Conservation (phyloP, 2,797 vertebrate genomes). For the Morelia viridis region DNA sequence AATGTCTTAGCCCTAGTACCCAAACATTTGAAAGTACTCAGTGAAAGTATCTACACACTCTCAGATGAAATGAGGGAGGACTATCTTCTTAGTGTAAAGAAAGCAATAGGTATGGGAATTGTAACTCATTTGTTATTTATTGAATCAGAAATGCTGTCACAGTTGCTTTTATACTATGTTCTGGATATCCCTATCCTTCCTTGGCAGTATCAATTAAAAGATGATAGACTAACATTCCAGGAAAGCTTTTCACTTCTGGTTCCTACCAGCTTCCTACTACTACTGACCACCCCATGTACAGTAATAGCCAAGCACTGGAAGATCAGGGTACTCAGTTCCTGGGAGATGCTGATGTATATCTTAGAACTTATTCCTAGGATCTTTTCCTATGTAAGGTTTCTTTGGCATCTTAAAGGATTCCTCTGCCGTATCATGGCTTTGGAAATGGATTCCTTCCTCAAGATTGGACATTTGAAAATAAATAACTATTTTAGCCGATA, state of each 20-base stretch:
- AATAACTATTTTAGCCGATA: neutral
- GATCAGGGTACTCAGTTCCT: neutral
- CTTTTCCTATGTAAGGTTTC: neutral
- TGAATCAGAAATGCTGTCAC: neutral
- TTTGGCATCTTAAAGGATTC: neutral
- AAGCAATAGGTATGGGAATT: slow-evolving; percentile 76
- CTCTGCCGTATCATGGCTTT: neutral
- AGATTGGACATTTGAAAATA: neutral
- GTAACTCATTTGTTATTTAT: neutral
- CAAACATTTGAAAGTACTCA: slow-evolving; percentile 70
- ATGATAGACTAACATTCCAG: neutral
- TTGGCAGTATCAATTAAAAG: neutral
- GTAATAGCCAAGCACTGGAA: too few species aligned
- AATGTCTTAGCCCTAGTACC: slow-evolving; percentile 77
- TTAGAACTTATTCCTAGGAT: neutral
- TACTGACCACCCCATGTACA: neutral
- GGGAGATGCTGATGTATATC: neutral
- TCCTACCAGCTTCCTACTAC: neutral
- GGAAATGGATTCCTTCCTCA: neutral
- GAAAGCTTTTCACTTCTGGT: neutral
- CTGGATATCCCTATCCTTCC: neutral
- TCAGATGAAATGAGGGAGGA: slow-evolving; percentile 84
- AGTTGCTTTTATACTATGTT: neutral
- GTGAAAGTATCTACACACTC: slow-evolving; percentile 66
- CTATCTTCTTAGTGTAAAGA: slow-evolving; percentile 82